Evolutionary conservation across 2,113 vertebrate species (phyloP).

Genomic region (Lepus americanus): DNA sequence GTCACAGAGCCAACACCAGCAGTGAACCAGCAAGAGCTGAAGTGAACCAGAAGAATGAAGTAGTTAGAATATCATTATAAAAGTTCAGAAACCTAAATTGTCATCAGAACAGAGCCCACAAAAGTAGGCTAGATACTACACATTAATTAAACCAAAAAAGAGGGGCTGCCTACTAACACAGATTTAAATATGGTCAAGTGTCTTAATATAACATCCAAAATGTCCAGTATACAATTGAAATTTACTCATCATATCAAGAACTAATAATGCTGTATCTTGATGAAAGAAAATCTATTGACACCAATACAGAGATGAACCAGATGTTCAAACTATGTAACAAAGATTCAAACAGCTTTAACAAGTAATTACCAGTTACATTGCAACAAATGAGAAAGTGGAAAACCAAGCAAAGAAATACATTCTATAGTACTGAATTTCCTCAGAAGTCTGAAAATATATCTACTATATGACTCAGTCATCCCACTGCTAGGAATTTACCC

Average conservation of each 20-base stretch:
- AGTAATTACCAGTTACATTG: neutral
- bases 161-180: neutral
- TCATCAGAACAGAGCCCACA: neutral
- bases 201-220: neutral
- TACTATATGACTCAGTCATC: no score
- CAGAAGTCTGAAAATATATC: no score
- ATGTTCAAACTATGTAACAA: neutral
- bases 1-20: neutral
- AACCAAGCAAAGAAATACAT: neutral
- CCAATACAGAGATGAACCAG: neutral
- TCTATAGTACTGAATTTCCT: no score
- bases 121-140: neutral
- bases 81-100: neutral
- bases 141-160: neutral
- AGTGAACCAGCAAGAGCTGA: neutral
- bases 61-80: neutral
- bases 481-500: no score
- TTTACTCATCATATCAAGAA: neutral
- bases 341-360: neutral
- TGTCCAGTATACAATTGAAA: neutral
- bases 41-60: neutral
- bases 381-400: neutral
- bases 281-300: neutral
- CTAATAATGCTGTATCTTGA: neutral
- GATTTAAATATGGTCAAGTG: neutral